Base-by-base conservation (phyloP, 2,113 vertebrate genomes). In the Lepus europaeus region DNA sequence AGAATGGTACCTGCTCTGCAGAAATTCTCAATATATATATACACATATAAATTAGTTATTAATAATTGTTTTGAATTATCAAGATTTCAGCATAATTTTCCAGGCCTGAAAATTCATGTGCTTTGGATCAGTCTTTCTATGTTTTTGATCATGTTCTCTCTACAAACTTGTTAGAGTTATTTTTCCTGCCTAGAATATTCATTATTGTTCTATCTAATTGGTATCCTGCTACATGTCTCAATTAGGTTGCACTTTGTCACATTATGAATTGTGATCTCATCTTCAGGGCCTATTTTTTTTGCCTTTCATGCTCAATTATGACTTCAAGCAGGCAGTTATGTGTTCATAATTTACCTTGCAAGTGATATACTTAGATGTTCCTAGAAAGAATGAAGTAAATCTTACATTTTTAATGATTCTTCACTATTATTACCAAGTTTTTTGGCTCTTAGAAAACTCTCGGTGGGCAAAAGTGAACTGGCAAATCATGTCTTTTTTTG, bases 321-420 rank as follows among this genome's bases (percentile, higher is more conserved):
- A 87, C 39, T 80, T 51, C n/a, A 69, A 29, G 14, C 12, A 77
- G 25, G 66, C 1, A 33, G 3, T 80, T 72, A 53, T 14, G 3
- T 72, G 89, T 89, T 78, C 2, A 77, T 56, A 87, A 61, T 33
- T 68, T 84, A 73, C 1, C 23, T 68, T 91, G 0, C 79, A n/a
- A 22, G 6, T 68, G 70, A 77, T 10, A 69, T 59, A 88, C 11
- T 66, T 90, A 59, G 23, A 22, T 84, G 6, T 87, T 84, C 22
- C 53, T 90, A 80, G 17, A 76, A 92, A 25, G 13, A 89, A 74
- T 88, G 79, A 84, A 74, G 53, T 73, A 87, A 94, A 89, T 33
- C 6, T 27, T 94, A 76, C 1, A 59, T 79, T 76, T 87, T 79
- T 59, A 86, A 49, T 61, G 89, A 89, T 0, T 0, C 4, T 84